Evolutionary conservation across 1,140 invertebrate species (phyloP), one percentile per base, ranked within the genome.

Genomic region (Drosophila orena): DNA sequence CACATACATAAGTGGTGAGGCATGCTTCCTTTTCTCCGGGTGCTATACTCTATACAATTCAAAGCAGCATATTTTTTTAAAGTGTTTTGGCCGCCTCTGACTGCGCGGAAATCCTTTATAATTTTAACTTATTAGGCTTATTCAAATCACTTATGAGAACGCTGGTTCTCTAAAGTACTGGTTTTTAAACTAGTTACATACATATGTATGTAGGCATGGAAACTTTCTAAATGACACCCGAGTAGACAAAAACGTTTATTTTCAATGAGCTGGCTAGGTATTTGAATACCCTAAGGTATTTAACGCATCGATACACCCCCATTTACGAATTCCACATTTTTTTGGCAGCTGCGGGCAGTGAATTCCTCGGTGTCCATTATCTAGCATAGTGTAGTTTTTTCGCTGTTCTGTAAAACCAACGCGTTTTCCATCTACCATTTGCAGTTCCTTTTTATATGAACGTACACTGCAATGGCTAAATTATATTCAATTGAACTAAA

Each of bases 281-380:
- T 38, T 30, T 8, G 11, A 3, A 40, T n/a, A n/a, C n/a, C n/a
- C n/a, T n/a, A n/a, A 22, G 10, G 61, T 46, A 62, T 62, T 27
- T 7, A 43, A 14, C 12, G 38, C 6, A 6, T n/a, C 11, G 43
- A 3, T 15, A 1, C 10, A 5, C 20, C 4, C 6, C 8, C 10
- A 14, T 15, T 22, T 52, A 40, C 42, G 12, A n/a, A 37, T 38
- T n/a, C 8, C 54, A 60, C 54, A 53, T 69, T 77, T 66, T 56
- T 56, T 83, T 30, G 37, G 56, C 47, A 38, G 30, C 53, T 47
- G 43, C 44, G 60, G 50, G 55, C 55, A 60, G 37, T n/a, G 58
- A 77, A 81, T 81, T 81, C 79, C 79, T 58, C 55, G 73, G 74
- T 81, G 79, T 81, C 79, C 79, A 81, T 81, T 81, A 81, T 81